Evolutionary conservation across 2,113 vertebrate species (phyloP).

Genomic region (Aythya baeri): DNA sequence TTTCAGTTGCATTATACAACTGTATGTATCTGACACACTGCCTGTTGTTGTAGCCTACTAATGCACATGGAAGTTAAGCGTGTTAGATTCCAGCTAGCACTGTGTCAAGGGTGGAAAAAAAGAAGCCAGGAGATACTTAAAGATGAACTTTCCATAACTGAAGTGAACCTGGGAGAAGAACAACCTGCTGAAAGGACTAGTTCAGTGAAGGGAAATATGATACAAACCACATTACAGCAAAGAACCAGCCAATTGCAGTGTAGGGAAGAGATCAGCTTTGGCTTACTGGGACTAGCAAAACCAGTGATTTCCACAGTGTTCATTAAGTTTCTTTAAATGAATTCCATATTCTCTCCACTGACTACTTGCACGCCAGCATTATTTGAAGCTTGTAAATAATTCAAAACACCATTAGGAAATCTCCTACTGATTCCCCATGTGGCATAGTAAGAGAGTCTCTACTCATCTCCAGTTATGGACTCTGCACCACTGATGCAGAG

Average conservation of each 20-base stretch:
- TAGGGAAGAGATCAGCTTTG: not conserved
- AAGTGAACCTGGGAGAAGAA: not conserved
- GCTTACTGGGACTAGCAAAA: not conserved
- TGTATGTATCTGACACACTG: not conserved
- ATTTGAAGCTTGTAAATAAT: constrained; percentile 28
- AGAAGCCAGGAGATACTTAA: not conserved
- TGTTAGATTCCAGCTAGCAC: not conserved
- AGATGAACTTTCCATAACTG: not conserved
- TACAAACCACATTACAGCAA: not conserved
- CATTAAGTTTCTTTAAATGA: constrained; percentile 32
- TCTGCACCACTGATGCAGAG: not conserved
- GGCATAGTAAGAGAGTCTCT: not conserved
- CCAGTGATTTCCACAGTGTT: constrained; percentile 30
- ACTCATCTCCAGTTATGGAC: not conserved
- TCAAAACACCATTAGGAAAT: constrained; percentile 48
- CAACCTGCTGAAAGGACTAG: not conserved
- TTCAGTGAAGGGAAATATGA: not conserved
- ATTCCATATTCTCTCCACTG: not conserved
- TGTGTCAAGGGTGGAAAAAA: no score
- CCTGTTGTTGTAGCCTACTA: not conserved
- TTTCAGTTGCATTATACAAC: not conserved
- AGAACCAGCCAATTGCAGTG: not conserved
- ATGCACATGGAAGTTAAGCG: not conserved
- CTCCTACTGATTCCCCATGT: not conserved
- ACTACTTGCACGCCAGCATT: not conserved